Percentiles rank a stretch among this genome's conserved stretches.
These are phyloP conservation scores for Natrix natrix DNA, from an alignment of 2,797 vertebrate genomes.

Conservation along the genomic window DNA sequence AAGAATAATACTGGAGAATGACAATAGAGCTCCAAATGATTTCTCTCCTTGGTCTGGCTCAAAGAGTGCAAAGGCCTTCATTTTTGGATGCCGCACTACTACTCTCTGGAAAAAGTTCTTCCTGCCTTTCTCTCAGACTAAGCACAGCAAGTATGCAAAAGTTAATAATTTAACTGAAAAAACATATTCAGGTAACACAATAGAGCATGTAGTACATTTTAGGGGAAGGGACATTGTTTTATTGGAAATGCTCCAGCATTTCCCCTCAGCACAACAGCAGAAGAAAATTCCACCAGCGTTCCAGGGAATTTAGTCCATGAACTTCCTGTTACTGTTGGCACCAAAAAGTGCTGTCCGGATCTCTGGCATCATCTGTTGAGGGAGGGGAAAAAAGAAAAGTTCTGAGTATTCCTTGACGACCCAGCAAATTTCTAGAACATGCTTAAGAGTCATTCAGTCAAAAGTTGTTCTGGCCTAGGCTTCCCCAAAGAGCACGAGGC, in stretches of 20 bases:
- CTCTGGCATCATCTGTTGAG: constrained; percentile 93
- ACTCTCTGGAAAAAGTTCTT: constrained; percentile 22
- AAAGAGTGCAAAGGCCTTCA: constrained; percentile 30
- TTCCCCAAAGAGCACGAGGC: too few relatives aligned
- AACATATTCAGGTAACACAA: constrained; percentile 48
- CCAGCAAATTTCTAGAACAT: background rate
- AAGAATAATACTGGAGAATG: constrained; percentile 27
- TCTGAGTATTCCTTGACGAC: background rate
- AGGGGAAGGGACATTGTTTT: constrained; percentile 34
- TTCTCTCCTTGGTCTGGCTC: background rate
- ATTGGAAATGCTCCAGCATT: constrained; percentile 51
- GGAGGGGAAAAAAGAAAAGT: background rate
- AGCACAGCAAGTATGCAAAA: constrained; percentile 51
- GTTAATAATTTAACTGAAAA: constrained; percentile 52
- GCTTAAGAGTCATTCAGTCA: background rate
- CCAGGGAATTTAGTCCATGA: constrained; percentile 80
- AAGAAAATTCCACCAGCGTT: constrained; percentile 57
- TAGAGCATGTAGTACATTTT: constrained; percentile 49
- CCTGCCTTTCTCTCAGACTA: constrained; percentile 42
- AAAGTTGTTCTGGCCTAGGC: background rate
- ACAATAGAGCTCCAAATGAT: constrained; percentile 13
- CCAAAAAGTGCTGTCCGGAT: constrained; percentile 88
- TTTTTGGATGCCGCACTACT: constrained; percentile 15
- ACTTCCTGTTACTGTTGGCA: constrained; percentile 89
- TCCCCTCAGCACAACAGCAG: constrained; percentile 50